Evolutionary conservation across 2,888 invertebrate genomes (phyloP).

Genomic region (Atethmia centrago): DNA sequence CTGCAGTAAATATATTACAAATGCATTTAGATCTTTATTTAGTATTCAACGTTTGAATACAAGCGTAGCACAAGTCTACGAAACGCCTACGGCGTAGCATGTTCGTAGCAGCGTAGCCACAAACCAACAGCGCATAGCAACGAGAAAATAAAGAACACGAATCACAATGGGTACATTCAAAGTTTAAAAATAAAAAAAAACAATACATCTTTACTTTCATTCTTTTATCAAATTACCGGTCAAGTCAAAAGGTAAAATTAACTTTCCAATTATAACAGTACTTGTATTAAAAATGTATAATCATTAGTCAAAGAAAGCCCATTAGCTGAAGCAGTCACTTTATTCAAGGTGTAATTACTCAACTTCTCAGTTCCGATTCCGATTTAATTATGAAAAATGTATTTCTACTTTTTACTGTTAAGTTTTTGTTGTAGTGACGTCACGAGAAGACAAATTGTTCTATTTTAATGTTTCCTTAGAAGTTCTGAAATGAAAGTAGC

Average conservation of each 20-base stretch:
- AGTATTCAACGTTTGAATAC: not conserved
- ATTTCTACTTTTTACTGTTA: constrained; percentile 49
- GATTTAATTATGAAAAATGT: constrained; percentile 77
- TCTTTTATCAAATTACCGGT: constrained; percentile 29
- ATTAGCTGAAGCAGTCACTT: constrained; percentile 72
- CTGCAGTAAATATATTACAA: not conserved
- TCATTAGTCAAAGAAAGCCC: constrained; percentile 78
- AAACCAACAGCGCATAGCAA: not conserved
- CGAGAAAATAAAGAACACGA: not conserved
- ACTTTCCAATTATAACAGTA: constrained; percentile 47
- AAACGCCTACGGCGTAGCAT: constrained; percentile 63
- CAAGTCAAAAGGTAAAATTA: constrained; percentile 53
- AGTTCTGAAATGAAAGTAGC: not conserved
- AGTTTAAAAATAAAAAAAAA: constrained; percentile 6
- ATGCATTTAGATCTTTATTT: not conserved
- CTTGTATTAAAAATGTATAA: constrained; percentile 68
- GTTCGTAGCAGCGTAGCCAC: constrained; percentile 38
- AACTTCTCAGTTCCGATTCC: constrained; percentile 68
- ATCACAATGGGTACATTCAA: not conserved
- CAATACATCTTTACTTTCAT: constrained; percentile 15
- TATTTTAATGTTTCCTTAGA: constrained; percentile 23
- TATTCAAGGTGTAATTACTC: constrained; percentile 74
- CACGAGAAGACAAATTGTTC: constrained; percentile 41
- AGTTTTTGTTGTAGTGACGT: constrained; percentile 49
- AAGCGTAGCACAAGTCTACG: constrained; percentile 47